Conservation (phyloP, 2,113 vertebrate genomes). For the Dissostichus mawsoni region DNA sequence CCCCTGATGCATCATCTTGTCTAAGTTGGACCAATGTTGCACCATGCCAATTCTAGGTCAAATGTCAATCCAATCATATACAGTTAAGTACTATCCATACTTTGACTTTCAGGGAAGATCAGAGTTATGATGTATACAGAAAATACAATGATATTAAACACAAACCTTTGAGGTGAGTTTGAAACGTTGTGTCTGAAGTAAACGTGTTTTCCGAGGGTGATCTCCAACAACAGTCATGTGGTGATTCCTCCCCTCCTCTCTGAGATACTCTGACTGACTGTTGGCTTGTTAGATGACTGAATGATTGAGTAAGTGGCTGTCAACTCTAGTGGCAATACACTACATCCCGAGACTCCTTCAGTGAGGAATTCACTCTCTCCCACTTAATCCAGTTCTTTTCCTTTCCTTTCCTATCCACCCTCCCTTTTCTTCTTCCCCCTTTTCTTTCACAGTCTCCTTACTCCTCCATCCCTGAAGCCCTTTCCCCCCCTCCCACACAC, state of each 20-base stretch:
- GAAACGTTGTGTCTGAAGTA: neutral
- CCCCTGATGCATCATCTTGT: too few relatives aligned
- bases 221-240: neutral
- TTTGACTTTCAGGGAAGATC: too few relatives aligned
- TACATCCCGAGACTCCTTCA: slow-evolving; percentile 28
- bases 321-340: slow-evolving; percentile 35
- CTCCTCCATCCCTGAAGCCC: too few relatives aligned
- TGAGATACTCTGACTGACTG: slow-evolving; percentile 6
- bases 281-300: slow-evolving; percentile 2
- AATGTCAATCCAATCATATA: too few relatives aligned
- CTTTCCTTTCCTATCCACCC: slow-evolving; percentile 24
- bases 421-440: slow-evolving; percentile 34
- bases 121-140: too few relatives aligned
- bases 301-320: slow-evolving; percentile 38
- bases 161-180: neutral
- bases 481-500: neutral
- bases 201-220: neutral
- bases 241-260: slow-evolving; percentile 11
- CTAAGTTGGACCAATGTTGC: too few relatives aligned
- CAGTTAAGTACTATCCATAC: too few relatives aligned
- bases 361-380: slow-evolving; percentile 18
- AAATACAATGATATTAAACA: neutral
- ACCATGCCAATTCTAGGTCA: too few relatives aligned
- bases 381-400: neutral
- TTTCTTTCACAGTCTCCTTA: neutral